Base-by-base conservation (phyloP, 37 sponge, comb jelly and placozoan species). In the Agelas oroides region DNA sequence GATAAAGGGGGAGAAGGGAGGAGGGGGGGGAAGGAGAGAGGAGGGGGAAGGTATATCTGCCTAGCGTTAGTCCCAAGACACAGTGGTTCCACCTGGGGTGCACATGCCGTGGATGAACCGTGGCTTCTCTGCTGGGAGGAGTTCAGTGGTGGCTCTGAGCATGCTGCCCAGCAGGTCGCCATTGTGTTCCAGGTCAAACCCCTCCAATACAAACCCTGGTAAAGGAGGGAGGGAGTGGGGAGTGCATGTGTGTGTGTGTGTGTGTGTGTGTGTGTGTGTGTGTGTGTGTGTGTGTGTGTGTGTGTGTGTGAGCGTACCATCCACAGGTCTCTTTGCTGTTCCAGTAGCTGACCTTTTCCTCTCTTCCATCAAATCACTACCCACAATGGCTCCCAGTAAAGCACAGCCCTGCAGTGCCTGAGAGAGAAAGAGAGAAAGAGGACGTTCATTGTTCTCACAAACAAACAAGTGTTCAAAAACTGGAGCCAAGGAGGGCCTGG, bases 371-470 rank as follows among this genome's bases (percentile, higher is more conserved):
- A 84, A 38, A 73, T 88, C 94, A 31, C 91, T 65, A 0, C 96
- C 96, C n/a, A 83, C 94, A 28, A 96, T 54, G 20, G 83, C 91
- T 40, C 89, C 96, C 71, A 92, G 80, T 38, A 96, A 55, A 25
- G 40, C 14, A 70, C 65, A 70, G 23, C 36, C 33, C 73, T 79
- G 33, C 34, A 90, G 75, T 25, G 41, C 73, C 84, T 89, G 59
- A 6, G 3, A 12, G 18, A 8, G n/a, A 59, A 38, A 64, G 33
- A 33, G 5, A 24, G 15, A 21, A 52, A 32, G 55, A 57, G n/a
- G n/a, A n/a, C n/a, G n/a, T n/a, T n/a, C n/a, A n/a, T n/a, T n/a
- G n/a, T n/a, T n/a, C n/a, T n/a, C n/a, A n/a, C n/a, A n/a, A n/a
- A n/a, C n/a, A n/a, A n/a, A n/a, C n/a, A n/a, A n/a, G n/a, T n/a